Conservation (phyloP, 1,140 invertebrate genomes). For the Centruroides vittatus region DNA sequence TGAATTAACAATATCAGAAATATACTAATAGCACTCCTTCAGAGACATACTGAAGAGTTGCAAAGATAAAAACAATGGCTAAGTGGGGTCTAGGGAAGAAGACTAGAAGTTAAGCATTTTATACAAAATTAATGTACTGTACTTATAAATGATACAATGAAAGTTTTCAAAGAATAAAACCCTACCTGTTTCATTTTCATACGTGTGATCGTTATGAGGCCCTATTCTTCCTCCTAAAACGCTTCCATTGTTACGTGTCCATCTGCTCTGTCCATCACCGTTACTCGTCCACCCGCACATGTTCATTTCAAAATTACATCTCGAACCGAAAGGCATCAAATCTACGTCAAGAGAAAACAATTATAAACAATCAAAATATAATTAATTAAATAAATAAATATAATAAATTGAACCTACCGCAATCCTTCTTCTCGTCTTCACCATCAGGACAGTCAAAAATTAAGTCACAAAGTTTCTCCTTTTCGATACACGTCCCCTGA, state of each 20-base stretch:
- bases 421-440: conserved; percentile 48
- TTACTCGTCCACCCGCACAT: conserved; percentile 59
- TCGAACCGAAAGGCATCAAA: conserved; percentile 47
- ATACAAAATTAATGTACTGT: too few relatives aligned
- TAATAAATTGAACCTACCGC: conserved; percentile 20
- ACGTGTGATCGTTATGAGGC: conserved; percentile 54
- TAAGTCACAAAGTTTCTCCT: conserved; percentile 59
- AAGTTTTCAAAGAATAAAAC: background rate
- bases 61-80: too few relatives aligned
- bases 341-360: conserved; percentile 32
- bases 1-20: too few relatives aligned
- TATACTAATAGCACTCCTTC: too few relatives aligned
- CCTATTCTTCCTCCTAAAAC: conserved; percentile 53
- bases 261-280: conserved; percentile 37
- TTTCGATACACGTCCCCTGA: conserved; percentile 48
- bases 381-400: too few relatives aligned
- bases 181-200: conserved; percentile 41
- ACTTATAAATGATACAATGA: too few relatives aligned
- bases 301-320: conserved; percentile 54
- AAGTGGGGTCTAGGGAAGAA: too few relatives aligned
- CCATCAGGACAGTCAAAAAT: conserved; percentile 56
- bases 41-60: too few relatives aligned
- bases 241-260: conserved; percentile 55
- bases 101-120: too few relatives aligned
- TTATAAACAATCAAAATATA: too few relatives aligned